Percentiles rank a stretch among this genome's conserved stretches.
Evolutionary conservation across 2,888 invertebrate genomes (phyloP).

Genomic region (Drosophila multiciliata): DNA sequence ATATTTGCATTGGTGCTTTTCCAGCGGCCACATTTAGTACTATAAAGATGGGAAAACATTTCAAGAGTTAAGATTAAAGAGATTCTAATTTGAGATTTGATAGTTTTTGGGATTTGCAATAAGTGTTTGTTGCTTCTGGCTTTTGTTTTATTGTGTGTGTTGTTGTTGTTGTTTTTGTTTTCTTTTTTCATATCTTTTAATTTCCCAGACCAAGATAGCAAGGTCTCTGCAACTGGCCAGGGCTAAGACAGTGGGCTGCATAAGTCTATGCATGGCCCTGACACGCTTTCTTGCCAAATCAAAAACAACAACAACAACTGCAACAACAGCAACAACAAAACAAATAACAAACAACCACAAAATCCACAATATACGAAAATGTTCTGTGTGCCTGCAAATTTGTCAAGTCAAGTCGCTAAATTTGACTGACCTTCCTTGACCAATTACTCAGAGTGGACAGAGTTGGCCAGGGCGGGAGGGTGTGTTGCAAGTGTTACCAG

Average conservation of each 20-base stretch:
- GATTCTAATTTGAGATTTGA: constrained; percentile 14
- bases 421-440: constrained; percentile 51
- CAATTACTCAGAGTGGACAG: constrained; percentile 36
- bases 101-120: background rate
- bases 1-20: constrained; percentile 97
- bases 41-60: constrained; percentile 85
- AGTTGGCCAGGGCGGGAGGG: background rate
- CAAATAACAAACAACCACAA: background rate
- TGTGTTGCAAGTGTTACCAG: constrained; percentile 25
- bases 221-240: constrained; percentile 65
- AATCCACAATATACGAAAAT: constrained; percentile 1
- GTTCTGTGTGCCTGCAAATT: constrained; percentile 51
- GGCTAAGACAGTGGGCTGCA: constrained; percentile 40
- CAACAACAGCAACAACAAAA: background rate
- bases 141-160: constrained; percentile 43
- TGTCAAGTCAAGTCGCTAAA: constrained; percentile 51
- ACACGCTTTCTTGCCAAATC: constrained; percentile 53
- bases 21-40: constrained; percentile 97
- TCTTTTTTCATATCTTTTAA: background rate
- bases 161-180: background rate
- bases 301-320: constrained; percentile 2
- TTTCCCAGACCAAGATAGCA: constrained; percentile 57
- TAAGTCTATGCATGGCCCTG: constrained; percentile 50
- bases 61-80: constrained; percentile 23
- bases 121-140: constrained; percentile 21